Conservation (phyloP, 2,888 invertebrate genomes). For the Spicauda simplicius region DNA sequence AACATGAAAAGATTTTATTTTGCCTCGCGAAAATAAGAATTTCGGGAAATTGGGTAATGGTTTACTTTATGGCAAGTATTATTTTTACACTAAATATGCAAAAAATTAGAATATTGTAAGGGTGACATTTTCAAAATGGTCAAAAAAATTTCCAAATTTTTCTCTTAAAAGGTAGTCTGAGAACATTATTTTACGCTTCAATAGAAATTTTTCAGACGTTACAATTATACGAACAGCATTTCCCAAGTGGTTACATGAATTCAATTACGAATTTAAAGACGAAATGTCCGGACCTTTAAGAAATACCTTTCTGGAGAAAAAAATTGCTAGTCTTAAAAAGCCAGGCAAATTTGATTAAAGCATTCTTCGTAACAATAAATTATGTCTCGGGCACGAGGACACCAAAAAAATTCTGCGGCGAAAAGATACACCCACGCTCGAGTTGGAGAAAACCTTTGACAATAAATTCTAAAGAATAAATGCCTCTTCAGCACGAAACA, state of each 20-base stretch:
- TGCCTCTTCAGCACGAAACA: slow-evolving; percentile 3
- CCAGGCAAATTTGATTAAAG: slow-evolving; percentile 23
- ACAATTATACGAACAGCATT: background rate
- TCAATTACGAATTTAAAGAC: background rate
- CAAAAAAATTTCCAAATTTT: no score
- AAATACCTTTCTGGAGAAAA: slow-evolving; percentile 3
- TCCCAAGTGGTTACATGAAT: background rate
- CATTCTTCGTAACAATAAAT: slow-evolving; percentile 20
- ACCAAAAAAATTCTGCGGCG: slow-evolving; percentile 2
- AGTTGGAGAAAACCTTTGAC: slow-evolving; percentile 1
- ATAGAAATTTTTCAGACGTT: background rate
- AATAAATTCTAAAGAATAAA: background rate
- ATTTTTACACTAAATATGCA: no score
- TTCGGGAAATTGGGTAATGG: no score
- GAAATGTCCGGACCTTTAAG: background rate
- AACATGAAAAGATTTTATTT: no score
- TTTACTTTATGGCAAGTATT: no score
- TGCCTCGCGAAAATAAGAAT: no score
- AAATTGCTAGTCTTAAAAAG: slow-evolving; percentile 4
- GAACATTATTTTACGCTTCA: no score
- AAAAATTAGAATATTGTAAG: no score
- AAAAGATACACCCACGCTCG: background rate
- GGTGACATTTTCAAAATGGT: no score
- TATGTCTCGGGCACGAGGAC: slow-evolving; percentile 6
- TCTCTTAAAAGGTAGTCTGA: no score